Percentiles rank a stretch among this genome's conserved stretches.
Conservation (phyloP, 2,113 vertebrate genomes). For the Upupa epops region DNA sequence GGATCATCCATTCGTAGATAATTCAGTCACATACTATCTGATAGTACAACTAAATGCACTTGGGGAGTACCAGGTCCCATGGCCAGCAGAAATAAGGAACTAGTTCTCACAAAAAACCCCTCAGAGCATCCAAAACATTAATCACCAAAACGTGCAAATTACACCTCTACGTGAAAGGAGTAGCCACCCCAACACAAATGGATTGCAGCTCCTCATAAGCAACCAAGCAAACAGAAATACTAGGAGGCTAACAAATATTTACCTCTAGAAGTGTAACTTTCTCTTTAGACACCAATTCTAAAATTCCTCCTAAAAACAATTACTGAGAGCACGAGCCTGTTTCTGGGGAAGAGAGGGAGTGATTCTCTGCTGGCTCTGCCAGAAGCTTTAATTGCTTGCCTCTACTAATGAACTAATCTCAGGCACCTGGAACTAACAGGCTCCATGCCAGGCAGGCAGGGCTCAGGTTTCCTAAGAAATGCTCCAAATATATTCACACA, state of each 20-base stretch:
- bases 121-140: background rate
- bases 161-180: background rate
- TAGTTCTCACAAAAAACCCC: background rate
- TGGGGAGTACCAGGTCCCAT: background rate
- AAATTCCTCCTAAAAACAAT: background rate
- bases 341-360: background rate
- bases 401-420: slow-evolving; percentile 66
- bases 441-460: slow-evolving; percentile 22
- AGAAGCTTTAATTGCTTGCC: slow-evolving; percentile 47
- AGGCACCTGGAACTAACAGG: slow-evolving; percentile 60
- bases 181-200: background rate
- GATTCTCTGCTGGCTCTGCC: background rate
- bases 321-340: background rate
- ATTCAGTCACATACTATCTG: background rate
- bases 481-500: slow-evolving; percentile 41
- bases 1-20: background rate
- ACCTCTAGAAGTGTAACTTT: background rate
- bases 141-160: background rate
- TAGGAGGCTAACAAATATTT: slow-evolving; percentile 23
- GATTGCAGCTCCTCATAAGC: background rate
- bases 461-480: slow-evolving; percentile 55
- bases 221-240: background rate
- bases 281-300: background rate
- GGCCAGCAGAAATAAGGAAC: background rate
- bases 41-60: background rate